phyloP scores from a whole-genome alignment of 2,888 invertebrate species.

The Glaucopsyche alexis region DNA sequence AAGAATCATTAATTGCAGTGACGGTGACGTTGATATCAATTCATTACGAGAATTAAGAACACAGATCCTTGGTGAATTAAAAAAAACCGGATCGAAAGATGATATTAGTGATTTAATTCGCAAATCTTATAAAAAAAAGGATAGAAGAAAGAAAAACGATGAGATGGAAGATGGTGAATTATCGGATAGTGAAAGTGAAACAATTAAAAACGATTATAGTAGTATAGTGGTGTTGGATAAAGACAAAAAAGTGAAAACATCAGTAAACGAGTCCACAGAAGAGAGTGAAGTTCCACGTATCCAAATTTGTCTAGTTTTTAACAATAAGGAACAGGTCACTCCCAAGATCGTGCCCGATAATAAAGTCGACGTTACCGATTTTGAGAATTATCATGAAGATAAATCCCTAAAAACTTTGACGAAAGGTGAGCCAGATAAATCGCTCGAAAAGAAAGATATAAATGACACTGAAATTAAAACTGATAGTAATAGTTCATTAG shows the following conservation, averaged over 20 bases:
- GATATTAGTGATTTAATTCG: slow-evolving; percentile 71
- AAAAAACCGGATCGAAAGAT: slow-evolving; percentile 65
- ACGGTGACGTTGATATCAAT: slow-evolving; percentile 70
- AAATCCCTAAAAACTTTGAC: not conserved
- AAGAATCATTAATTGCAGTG: slow-evolving; percentile 67
- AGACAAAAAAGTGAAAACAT: slow-evolving; percentile 42
- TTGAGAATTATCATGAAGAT: slow-evolving; percentile 52
- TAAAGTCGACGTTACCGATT: slow-evolving; percentile 49
- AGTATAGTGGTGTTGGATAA: slow-evolving; percentile 57
- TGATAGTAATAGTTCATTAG: not conserved
- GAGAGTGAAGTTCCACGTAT: slow-evolving; percentile 52
- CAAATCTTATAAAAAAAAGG: slow-evolving; percentile 61
- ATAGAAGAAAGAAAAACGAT: slow-evolving; percentile 40
- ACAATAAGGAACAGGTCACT: slow-evolving; percentile 48
- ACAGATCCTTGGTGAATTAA: slow-evolving; percentile 72
- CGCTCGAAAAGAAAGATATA: not conserved
- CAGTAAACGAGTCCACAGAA: slow-evolving; percentile 41
- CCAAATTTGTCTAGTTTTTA: slow-evolving; percentile 61
- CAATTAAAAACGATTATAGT: slow-evolving; percentile 67
- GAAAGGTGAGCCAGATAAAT: not conserved
- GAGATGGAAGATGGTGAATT: slow-evolving; percentile 73
- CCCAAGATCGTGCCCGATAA: slow-evolving; percentile 33
- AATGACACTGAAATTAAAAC: not conserved
- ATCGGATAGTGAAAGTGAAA: slow-evolving; percentile 73
- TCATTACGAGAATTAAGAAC: slow-evolving; percentile 70